Percentiles rank a stretch among this genome's conserved stretches.
Conservation (phyloP, 2,797 vertebrate species). For the Thamnophis elegans region DNA sequence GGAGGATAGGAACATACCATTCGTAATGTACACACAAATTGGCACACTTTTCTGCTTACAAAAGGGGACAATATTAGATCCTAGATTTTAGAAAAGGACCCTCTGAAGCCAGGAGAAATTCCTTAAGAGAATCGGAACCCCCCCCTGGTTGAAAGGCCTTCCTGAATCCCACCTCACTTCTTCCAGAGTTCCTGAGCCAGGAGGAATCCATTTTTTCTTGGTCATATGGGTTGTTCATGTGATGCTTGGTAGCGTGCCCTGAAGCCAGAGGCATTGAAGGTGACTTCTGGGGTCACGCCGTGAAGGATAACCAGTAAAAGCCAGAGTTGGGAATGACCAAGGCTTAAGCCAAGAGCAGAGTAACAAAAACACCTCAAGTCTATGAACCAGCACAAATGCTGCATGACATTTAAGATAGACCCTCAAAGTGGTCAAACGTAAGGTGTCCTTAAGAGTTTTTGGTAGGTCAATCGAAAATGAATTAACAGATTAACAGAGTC, state of each 20-base stretch:
- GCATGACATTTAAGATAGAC: not conserved
- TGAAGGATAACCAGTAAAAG: not conserved
- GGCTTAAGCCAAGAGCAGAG: fast-evolving
- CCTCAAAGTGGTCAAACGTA: not conserved
- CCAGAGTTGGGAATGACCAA: not conserved
- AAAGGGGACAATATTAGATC: not conserved
- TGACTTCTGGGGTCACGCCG: constrained; percentile 40
- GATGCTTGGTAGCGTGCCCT: constrained; percentile 26
- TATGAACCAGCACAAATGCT: not conserved
- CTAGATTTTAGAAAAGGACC: not conserved
- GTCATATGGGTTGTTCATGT: fast-evolving
- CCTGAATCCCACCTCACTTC: fast-evolving
- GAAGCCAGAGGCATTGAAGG: constrained; percentile 37
- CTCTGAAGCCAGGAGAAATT: not conserved
- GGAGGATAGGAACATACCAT: constrained; percentile 75
- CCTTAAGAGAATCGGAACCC: not conserved
- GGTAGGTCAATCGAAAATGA: not conserved
- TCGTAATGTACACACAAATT: constrained; percentile 53
- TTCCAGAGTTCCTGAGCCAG: not conserved
- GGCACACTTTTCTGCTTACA: constrained; percentile 57
- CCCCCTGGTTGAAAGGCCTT: not conserved
- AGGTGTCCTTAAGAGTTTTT: not conserved
- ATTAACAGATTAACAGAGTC: not conserved
- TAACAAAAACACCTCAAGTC: not conserved
- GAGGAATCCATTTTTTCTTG: not conserved